Evolutionary conservation across 2,888 invertebrate genomes (phyloP), one percentile per base, ranked within the genome.

Genomic region (Parapristionchus giblindavisi): DNA sequence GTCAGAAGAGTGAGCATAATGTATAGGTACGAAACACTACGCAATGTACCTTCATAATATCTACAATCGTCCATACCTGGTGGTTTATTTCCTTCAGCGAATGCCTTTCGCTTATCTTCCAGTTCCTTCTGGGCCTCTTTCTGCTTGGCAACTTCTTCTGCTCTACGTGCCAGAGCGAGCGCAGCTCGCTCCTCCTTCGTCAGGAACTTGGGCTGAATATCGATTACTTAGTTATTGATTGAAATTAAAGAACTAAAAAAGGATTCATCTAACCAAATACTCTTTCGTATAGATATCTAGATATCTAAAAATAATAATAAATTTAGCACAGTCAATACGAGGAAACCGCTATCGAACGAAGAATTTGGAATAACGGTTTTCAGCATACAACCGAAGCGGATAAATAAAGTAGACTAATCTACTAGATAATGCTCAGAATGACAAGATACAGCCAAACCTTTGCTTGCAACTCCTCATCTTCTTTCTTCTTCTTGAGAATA

Each of bases 111-210:
- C 76, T 92, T 92, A 80, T 92, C 85, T 71, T 87, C 91, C 83
- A 91, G 90, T 83, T 92, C 92, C 79, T 92, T 92, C 1, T 93
- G 93, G 81, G 92, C 92, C 63, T 91, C 91, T 75, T 92, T 93
- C 80, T 93, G 91, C 81, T 94, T 91, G 24, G 92, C 92, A 0
- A 95, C 90, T 89, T 96, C 93, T 88, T 94, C 93, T 86, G 95
- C 94, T 0, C 99, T 91, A 70, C 93, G 92, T 87, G 94, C 93
- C 24, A 99, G 86, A 0, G 99, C 99, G 85, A 95, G 92, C 0
- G 92, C 93, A 0, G 93, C 94, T 85, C 99, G 91, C 89, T 99
- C 95, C 89, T 96, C 96, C 90, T 97, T 98, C 0, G 95, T 94
- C 51, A 99, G 90, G 88, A 99, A 99, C 40, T 96, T 95, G 0